phyloP scores from a whole-genome alignment of 35 echinoderm and acorn worm species.

The Ophiothrix spiculata region DNA sequence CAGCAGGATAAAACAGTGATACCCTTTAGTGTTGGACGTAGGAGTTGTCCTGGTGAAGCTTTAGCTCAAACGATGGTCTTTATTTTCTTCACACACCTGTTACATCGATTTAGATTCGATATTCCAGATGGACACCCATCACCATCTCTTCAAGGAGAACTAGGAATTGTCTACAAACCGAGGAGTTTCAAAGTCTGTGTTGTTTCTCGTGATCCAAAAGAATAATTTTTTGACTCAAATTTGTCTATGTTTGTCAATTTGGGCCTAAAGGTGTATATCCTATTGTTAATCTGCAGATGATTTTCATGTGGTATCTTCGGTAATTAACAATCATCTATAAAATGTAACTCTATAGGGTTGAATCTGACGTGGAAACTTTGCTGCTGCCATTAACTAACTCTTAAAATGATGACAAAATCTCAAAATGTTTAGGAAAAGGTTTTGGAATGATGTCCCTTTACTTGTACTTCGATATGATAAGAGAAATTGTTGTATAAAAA shows the following conservation, averaged over 20 bases:
- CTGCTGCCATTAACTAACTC: too few species aligned
- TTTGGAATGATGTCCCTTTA: too few species aligned
- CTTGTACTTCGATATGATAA: too few species aligned
- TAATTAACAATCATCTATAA: too few species aligned
- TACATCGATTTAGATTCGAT: conserved; percentile 52
- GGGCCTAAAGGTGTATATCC: background rate
- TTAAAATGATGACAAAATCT: too few species aligned
- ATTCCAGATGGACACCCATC: conserved; percentile 17
- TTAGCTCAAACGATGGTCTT: conserved; percentile 52
- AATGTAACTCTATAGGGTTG: too few species aligned
- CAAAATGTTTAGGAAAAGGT: too few species aligned
- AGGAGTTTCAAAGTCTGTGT: conserved; percentile 19
- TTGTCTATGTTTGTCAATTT: background rate
- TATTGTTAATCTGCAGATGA: too few species aligned
- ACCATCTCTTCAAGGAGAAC: conserved; percentile 14
- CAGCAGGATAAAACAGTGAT: background rate
- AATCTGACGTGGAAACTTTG: too few species aligned
- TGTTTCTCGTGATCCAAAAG: background rate
- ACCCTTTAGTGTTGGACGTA: conserved; percentile 18
- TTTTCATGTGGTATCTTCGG: too few species aligned
- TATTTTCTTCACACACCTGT: conserved; percentile 46
- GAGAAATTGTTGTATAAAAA: too few species aligned
- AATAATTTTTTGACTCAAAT: background rate
- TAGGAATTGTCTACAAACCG: conserved; percentile 10
- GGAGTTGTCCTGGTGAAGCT: conserved; percentile 45